Percentiles rank a stretch among this genome's conserved stretches.
These are phyloP conservation scores for Oreocharis arfaki DNA, from an alignment of 2,113 vertebrate species.

Conservation along the genomic window DNA sequence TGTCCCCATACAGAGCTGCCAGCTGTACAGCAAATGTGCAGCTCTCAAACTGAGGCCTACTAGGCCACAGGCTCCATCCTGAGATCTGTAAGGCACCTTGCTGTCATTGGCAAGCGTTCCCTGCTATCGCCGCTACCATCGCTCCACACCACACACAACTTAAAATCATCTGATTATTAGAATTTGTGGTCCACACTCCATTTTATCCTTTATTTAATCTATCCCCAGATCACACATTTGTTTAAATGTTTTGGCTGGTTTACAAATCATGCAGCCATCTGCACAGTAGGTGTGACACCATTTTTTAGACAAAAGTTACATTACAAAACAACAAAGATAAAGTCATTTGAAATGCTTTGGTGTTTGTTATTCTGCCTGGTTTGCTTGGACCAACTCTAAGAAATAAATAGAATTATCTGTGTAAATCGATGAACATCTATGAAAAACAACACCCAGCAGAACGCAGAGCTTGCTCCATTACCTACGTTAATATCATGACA, in stretches of 20 bases:
- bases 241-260: slow-evolving; percentile 89
- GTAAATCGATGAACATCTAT: slow-evolving; percentile 93
- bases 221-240: slow-evolving; percentile 83
- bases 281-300: slow-evolving; percentile 80
- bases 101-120: slow-evolving; percentile 81
- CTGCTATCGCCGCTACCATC: slow-evolving; percentile 68
- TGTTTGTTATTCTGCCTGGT: slow-evolving; percentile 87
- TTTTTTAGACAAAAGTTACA: slow-evolving; percentile 84
- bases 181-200: slow-evolving; percentile 80
- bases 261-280: slow-evolving; percentile 85
- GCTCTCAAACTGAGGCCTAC: slow-evolving; percentile 89
- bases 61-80: slow-evolving; percentile 88
- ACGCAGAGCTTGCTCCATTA: slow-evolving; percentile 95
- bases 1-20: slow-evolving; percentile 94
- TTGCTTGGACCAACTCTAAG: slow-evolving; percentile 89
- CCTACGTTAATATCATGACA: slow-evolving; percentile 98
- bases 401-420: slow-evolving; percentile 98
- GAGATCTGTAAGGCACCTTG: slow-evolving; percentile 85
- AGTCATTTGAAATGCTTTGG: slow-evolving; percentile 82
- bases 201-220: slow-evolving; percentile 81
- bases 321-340: slow-evolving; percentile 83
- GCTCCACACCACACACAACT: slow-evolving; percentile 74
- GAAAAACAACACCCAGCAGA: slow-evolving; percentile 97
- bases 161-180: slow-evolving; percentile 81
- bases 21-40: slow-evolving; percentile 95